Evolutionary conservation across 2,797 vertebrate genomes (phyloP).

Genomic region (Tokudaia tokunoshimensis): DNA sequence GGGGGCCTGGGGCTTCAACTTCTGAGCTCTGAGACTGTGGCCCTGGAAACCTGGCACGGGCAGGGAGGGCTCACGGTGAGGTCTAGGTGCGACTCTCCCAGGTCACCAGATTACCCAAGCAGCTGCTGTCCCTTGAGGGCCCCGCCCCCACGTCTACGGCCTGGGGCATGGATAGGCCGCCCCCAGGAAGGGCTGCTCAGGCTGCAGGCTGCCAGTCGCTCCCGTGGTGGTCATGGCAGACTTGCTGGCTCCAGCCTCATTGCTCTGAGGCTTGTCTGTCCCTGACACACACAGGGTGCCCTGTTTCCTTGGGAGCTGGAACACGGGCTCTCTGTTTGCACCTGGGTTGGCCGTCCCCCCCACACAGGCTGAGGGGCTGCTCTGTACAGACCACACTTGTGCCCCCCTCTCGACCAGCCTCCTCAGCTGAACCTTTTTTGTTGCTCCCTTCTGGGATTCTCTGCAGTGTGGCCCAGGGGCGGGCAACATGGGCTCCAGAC

Average conservation of each 20-base stretch:
- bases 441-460: background rate
- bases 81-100: background rate
- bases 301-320: constrained; percentile 67
- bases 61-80: background rate
- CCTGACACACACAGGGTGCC: constrained; percentile 68
- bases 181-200: constrained; percentile 10
- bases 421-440: constrained; percentile 31
- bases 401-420: background rate
- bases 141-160: background rate
- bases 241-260: constrained; percentile 70
- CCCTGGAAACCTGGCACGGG: background rate
- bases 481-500: background rate
- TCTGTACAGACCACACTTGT: constrained; percentile 61
- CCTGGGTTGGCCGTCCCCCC: constrained; percentile 36
- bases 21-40: background rate
- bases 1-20: background rate
- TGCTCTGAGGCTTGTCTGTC: constrained; percentile 64
- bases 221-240: constrained; percentile 48
- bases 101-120: background rate
- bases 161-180: background rate
- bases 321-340: constrained; percentile 76
- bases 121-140: background rate
- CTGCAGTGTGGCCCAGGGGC: background rate
- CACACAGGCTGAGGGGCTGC: background rate
- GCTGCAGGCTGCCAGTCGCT: background rate